Evolutionary conservation across 2,113 vertebrate genomes (phyloP).

Genomic region (Protobothrops flavoviridis): DNA sequence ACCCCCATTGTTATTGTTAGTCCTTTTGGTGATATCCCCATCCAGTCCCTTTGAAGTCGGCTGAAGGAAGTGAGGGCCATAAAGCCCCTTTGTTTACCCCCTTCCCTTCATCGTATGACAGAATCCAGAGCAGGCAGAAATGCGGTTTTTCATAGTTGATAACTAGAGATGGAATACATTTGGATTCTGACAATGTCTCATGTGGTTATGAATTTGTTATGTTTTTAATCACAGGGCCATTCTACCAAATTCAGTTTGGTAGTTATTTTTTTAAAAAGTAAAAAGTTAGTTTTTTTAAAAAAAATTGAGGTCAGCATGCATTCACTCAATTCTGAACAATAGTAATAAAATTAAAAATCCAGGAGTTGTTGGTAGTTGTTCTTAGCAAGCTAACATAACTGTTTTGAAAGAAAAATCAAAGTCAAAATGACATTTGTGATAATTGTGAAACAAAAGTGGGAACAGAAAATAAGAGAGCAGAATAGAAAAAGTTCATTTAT

Average conservation of each 20-base stretch:
- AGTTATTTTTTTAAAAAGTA: background rate
- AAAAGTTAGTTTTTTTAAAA: background rate
- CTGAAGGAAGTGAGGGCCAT: too few species aligned
- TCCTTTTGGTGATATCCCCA: too few species aligned
- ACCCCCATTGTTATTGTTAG: too few species aligned
- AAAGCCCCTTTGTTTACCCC: too few species aligned
- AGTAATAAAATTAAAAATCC: slow-evolving; percentile 1
- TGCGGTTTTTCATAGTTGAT: too few species aligned
- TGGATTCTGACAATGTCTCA: too few species aligned
- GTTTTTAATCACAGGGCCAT: background rate
- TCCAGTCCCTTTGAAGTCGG: too few species aligned
- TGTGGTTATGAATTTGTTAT: background rate
- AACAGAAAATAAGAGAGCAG: background rate
- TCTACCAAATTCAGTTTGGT: background rate
- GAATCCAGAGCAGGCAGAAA: too few species aligned
- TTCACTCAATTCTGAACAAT: slow-evolving; percentile 7
- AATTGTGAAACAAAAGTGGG: background rate
- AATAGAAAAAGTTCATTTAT: background rate
- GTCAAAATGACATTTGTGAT: background rate
- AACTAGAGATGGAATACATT: too few species aligned
- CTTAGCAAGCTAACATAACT: background rate
- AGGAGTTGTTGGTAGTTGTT: background rate
- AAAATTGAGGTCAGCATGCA: background rate
- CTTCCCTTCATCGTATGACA: too few species aligned
- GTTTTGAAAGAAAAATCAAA: background rate